Conservation (phyloP, 2,797 vertebrate genomes). For the Betta splendens region DNA sequence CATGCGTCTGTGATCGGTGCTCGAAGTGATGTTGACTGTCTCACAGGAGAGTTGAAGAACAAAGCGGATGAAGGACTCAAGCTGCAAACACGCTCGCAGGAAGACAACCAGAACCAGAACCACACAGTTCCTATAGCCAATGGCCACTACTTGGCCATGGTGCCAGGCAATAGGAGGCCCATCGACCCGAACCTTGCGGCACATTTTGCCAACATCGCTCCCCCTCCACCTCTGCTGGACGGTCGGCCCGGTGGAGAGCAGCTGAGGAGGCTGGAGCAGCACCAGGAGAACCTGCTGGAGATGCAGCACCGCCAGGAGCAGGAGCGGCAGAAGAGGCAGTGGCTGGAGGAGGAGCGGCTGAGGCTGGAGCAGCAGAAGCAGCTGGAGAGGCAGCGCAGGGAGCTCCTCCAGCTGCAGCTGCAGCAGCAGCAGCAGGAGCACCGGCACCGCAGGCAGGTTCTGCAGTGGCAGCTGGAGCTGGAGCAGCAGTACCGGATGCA, state of each 20-base stretch:
- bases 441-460: conserved; percentile 71
- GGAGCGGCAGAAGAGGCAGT: conserved; percentile 70
- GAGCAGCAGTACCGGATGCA: conserved; percentile 79
- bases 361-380: conserved; percentile 75
- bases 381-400: conserved; percentile 76
- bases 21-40: conserved; percentile 82
- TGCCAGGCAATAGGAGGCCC: conserved; percentile 77
- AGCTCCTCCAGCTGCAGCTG: conserved; percentile 79
- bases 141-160: conserved; percentile 75
- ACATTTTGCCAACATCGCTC: conserved; percentile 48
- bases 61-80: conserved; percentile 39
- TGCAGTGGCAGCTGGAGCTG: conserved; percentile 78
- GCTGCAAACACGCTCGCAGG: conserved; percentile 41
- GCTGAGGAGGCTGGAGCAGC: conserved; percentile 68
- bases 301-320: conserved; percentile 71
- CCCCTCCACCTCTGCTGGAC: conserved; percentile 24
- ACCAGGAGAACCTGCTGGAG: conserved; percentile 66
- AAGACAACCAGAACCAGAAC: conserved; percentile 73
- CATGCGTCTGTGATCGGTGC: conserved; percentile 73
- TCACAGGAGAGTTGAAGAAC: conserved; percentile 76
- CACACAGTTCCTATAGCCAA: conserved; percentile 58
- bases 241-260: conserved; percentile 39
- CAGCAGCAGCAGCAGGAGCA: conserved; percentile 77
- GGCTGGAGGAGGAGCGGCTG: conserved; percentile 73
- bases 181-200: conserved; percentile 64